Conservation (phyloP, 1,140 invertebrate genomes). For the Gonatopus flavifemur region DNA sequence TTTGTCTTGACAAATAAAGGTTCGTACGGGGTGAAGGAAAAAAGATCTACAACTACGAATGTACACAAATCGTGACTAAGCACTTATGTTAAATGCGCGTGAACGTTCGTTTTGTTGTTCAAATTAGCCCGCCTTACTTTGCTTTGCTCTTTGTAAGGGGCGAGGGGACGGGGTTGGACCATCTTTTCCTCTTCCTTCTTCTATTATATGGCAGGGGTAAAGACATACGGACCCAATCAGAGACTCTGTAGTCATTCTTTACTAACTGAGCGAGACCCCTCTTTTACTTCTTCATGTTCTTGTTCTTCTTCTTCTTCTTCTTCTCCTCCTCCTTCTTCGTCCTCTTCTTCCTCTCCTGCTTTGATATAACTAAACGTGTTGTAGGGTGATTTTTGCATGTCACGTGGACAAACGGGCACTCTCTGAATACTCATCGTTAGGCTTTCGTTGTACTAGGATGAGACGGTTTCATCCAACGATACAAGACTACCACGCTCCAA, state of each 20-base stretch:
- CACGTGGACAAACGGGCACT: constrained; percentile 54
- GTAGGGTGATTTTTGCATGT: constrained; percentile 56
- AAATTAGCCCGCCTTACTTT: constrained; percentile 47
- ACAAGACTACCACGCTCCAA: constrained; percentile 23
- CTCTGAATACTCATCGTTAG: constrained; percentile 50
- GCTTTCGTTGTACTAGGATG: constrained; percentile 43
- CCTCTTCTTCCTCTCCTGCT: constrained; percentile 23
- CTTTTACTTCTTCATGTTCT: no score
- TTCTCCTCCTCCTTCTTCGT: constrained; percentile 18
- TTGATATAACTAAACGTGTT: no score
- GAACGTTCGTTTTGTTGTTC: constrained; percentile 56
- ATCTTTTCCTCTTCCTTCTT: no score
- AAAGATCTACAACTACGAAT: no score
- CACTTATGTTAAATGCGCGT: constrained; percentile 52
- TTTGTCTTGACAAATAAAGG: neutral
- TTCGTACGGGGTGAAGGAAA: neutral
- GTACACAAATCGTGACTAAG: constrained; percentile 43
- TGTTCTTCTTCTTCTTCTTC: neutral
- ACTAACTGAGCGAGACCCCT: no score
- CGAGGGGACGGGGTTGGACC: constrained; percentile 5
- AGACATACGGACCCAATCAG: no score
- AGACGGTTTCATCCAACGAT: constrained; percentile 48
- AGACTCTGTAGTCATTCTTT: no score
- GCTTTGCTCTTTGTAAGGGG: neutral
- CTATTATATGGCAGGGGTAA: no score